Percentiles rank a stretch among this genome's conserved stretches.
phyloP scores from a whole-genome alignment of 1,140 invertebrate genomes.

The Brachionus rubens region DNA sequence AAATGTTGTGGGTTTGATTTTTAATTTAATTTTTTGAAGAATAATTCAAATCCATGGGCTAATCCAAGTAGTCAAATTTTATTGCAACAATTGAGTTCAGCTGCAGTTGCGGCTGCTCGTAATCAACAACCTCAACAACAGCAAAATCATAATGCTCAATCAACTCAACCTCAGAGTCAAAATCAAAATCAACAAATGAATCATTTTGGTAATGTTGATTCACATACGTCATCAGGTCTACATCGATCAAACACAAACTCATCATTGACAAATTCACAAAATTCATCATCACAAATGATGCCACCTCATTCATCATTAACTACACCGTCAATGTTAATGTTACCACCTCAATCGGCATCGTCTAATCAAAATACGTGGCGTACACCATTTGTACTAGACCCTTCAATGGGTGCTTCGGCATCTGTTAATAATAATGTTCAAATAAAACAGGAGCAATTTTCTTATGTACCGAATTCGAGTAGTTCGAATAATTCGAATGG shows the following conservation, averaged over 20 bases:
- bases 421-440: constrained; percentile 14
- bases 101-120: neutral
- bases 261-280: neutral
- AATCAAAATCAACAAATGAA: constrained; percentile 10
- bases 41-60: neutral
- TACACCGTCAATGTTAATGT: neutral
- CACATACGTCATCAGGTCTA: neutral
- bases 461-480: neutral
- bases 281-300: neutral
- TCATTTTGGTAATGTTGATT: neutral
- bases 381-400: constrained; percentile 39
- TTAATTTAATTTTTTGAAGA: too few species aligned
- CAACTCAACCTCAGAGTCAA: neutral
- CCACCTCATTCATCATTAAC: neutral
- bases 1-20: too few species aligned
- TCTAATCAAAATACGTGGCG: constrained; percentile 29
- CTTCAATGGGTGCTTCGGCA: constrained; percentile 15
- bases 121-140: neutral
- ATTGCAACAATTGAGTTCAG: neutral
- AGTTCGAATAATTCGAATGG: neutral
- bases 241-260: neutral
- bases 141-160: neutral
- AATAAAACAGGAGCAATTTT: constrained; percentile 34
- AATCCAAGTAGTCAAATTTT: neutral
- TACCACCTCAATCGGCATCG: neutral